These are phyloP conservation scores for Drosophila bifasciata DNA, from an alignment of 1,140 invertebrate species.

Conservation along the genomic window DNA sequence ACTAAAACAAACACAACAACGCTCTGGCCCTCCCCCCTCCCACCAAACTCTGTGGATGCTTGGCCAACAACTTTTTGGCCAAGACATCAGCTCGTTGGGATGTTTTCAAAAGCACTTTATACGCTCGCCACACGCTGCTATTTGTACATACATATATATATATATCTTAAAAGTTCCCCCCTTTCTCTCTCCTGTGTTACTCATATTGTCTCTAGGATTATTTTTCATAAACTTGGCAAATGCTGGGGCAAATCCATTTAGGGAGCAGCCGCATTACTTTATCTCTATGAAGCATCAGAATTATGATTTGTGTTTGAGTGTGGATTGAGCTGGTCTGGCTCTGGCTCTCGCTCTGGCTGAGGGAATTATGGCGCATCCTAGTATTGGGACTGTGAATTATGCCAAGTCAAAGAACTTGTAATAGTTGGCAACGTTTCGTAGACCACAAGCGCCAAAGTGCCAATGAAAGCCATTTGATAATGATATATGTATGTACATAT, in stretches of 20 bases:
- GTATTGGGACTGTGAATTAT: constrained; percentile 31
- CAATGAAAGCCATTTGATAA: constrained; percentile 46
- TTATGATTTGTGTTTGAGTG: constrained; percentile 69
- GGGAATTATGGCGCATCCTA: constrained; percentile 40
- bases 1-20: constrained; percentile 1
- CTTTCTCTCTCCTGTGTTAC: neutral
- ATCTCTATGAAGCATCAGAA: constrained; percentile 69
- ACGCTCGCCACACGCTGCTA: constrained; percentile 58
- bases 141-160: constrained; percentile 7
- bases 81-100: constrained; percentile 59
- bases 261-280: constrained; percentile 75
- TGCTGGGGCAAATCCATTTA: constrained; percentile 77
- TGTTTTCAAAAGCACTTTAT: constrained; percentile 80
- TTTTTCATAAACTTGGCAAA: constrained; percentile 81
- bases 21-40: constrained; percentile 14
- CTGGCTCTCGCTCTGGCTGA: constrained; percentile 1
- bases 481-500: constrained; percentile 38
- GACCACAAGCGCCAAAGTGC: constrained; percentile 39
- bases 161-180: constrained; percentile 10
- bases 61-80: constrained; percentile 44
- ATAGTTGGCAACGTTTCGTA: constrained; percentile 45
- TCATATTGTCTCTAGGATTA: constrained; percentile 56
- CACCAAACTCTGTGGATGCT: constrained; percentile 15
- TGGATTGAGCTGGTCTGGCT: constrained; percentile 20
- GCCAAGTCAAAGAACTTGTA: constrained; percentile 58